Percentiles rank a stretch among this genome's conserved stretches.
phyloP scores from a whole-genome alignment of 2,113 vertebrate genomes.

The Otocyon megalotis region DNA sequence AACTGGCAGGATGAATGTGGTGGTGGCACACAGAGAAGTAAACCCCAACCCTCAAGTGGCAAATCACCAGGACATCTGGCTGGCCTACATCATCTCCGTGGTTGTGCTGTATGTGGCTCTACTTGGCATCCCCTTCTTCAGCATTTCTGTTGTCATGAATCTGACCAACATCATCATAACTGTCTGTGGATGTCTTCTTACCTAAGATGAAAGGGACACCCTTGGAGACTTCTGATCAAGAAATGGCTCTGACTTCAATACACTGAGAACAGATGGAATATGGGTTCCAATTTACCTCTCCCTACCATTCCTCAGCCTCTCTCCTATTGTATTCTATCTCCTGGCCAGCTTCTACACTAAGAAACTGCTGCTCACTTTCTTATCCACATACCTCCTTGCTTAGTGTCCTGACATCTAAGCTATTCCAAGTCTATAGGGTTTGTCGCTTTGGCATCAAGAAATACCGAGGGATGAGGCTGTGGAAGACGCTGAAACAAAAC shows the following conservation, averaged over 20 bases:
- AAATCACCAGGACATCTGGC: conserved; percentile 96
- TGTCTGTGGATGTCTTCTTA: conserved; percentile 95
- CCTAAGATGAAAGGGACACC: conserved; percentile 96
- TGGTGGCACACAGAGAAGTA: conserved; percentile 96
- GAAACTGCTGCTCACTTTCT: conserved; percentile 93
- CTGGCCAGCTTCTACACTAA: conserved; percentile 97
- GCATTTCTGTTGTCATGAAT: conserved; percentile 94
- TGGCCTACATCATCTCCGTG: conserved; percentile 93
- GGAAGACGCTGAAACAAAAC: conserved; percentile 50
- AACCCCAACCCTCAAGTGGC: conserved; percentile 97
- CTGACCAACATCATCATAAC: conserved; percentile 96
- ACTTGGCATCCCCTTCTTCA: conserved; percentile 96
- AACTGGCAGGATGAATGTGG: conserved; percentile 92
- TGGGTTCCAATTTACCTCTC: conserved; percentile 94
- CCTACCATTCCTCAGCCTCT: conserved; percentile 95
- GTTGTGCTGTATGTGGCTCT: conserved; percentile 91
- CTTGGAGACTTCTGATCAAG: conserved; percentile 95
- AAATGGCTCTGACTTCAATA: conserved; percentile 93
- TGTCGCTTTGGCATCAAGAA: conserved; percentile 96
- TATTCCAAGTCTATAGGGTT: conserved; percentile 96
- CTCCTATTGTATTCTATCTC: conserved; percentile 94
- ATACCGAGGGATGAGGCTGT: conserved; percentile 87
- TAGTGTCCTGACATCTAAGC: conserved; percentile 93
- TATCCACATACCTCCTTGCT: conserved; percentile 94
- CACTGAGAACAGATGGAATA: conserved; percentile 98